phyloP scores from a whole-genome alignment of 2,888 invertebrate species.

The Oligia latruncula region DNA sequence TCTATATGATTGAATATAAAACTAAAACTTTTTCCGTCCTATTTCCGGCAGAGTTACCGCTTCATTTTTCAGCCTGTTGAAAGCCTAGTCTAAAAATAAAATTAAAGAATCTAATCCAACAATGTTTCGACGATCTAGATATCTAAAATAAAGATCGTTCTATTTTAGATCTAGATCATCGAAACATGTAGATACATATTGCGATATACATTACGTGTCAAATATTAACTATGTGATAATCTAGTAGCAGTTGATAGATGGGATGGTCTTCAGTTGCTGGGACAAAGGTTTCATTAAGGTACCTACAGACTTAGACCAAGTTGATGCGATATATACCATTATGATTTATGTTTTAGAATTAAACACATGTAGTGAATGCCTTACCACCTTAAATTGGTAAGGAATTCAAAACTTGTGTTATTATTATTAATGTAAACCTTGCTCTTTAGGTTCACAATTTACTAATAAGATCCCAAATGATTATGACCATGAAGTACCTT shows the following conservation, averaged over 20 bases:
- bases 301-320: too few species aligned
- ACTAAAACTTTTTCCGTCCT: not conserved
- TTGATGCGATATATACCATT: not conserved
- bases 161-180: too few species aligned
- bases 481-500: not conserved
- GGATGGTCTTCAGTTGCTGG: not conserved
- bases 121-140: not conserved
- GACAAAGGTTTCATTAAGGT: not conserved
- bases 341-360: not conserved
- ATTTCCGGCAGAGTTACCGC: not conserved
- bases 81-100: not conserved
- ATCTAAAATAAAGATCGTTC: not conserved
- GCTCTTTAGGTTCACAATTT: not conserved
- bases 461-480: not conserved
- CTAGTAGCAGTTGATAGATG: not conserved
- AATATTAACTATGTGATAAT: constrained; percentile 6
- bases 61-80: not conserved
- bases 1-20: not conserved
- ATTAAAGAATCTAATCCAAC: not conserved
- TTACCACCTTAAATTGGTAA: not conserved
- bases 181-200: too few species aligned
- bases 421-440: not conserved
- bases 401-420: not conserved
- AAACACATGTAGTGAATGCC: not conserved
- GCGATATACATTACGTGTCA: constrained; percentile 25